A percentile compares a stretch with the other conserved stretches of the same genome.
phyloP scores from a whole-genome alignment of 2,113 vertebrate species.

The Macquaria australasica region DNA sequence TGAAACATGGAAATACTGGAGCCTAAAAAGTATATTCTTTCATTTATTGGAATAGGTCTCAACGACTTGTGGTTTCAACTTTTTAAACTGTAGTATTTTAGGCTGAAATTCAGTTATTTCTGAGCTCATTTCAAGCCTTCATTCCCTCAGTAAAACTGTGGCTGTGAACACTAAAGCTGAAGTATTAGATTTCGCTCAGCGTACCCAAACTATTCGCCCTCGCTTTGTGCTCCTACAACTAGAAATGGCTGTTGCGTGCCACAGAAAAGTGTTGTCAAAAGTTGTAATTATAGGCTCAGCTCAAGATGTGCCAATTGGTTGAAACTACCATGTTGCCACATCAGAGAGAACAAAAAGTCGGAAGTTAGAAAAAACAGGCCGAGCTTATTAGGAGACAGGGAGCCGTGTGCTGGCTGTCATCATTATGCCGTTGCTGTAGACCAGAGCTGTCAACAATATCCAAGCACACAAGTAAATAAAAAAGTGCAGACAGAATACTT shows the following conservation, averaged over 20 bases:
- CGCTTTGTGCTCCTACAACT: constrained; percentile 49
- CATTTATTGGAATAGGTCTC: not conserved
- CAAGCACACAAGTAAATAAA: constrained; percentile 19
- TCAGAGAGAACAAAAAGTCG: constrained; percentile 75
- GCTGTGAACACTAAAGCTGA: constrained; percentile 34
- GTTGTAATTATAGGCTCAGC: constrained; percentile 78
- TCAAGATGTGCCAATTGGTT: constrained; percentile 76
- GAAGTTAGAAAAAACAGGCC: constrained; percentile 57
- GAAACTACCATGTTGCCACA: constrained; percentile 78
- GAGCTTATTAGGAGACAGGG: constrained; percentile 66
- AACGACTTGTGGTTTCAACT: constrained; percentile 18
- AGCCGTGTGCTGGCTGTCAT: constrained; percentile 74
- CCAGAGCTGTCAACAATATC: constrained; percentile 33
- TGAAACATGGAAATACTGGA: not conserved
- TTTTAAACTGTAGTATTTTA: not conserved
- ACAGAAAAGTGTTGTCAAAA: constrained; percentile 69
- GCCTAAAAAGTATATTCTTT: not conserved
- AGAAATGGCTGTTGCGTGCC: constrained; percentile 74
- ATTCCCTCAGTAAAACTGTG: constrained; percentile 43
- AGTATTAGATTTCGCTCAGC: constrained; percentile 41
- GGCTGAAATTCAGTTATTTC: not conserved
- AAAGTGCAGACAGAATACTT: constrained; percentile 8
- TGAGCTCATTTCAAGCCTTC: constrained; percentile 18
- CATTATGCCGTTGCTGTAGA: constrained; percentile 32
- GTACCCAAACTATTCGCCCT: constrained; percentile 36